These are phyloP conservation scores for Rhagium mordax DNA, from an alignment of 2,888 invertebrate genomes.

Conservation along the genomic window DNA sequence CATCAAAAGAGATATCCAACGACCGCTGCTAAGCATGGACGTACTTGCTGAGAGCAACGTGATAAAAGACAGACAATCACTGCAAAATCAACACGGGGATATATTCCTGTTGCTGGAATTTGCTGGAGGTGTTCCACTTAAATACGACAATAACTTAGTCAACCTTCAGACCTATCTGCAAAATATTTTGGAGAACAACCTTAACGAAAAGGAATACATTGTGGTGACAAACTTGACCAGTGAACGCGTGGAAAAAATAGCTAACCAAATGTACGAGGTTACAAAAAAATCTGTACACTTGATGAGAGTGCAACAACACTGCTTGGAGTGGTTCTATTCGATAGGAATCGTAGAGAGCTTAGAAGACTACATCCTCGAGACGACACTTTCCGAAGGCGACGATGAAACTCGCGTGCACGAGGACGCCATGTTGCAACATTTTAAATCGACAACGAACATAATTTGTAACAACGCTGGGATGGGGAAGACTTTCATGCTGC, in stretches of 20 bases:
- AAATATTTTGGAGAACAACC: background rate
- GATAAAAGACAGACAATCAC: background rate
- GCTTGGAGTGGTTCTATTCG: constrained; percentile 23
- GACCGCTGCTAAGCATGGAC: background rate
- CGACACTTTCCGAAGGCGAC: background rate
- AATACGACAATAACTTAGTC: background rate
- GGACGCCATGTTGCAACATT: background rate
- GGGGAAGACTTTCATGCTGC: constrained; percentile 30
- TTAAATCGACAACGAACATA: constrained; percentile 3
- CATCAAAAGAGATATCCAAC: constrained; percentile 15
- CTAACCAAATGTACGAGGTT: background rate
- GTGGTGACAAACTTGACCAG: background rate
- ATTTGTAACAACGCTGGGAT: constrained; percentile 32
- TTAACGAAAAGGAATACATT: constrained; percentile 11
- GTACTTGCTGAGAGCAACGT: constrained; percentile 18
- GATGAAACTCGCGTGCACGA: constrained; percentile 8
- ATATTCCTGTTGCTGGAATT: constrained; percentile 21
- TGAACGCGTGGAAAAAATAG: background rate
- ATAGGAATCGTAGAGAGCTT: constrained; percentile 21
- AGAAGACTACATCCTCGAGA: background rate
- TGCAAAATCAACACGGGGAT: constrained; percentile 3
- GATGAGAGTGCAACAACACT: background rate
- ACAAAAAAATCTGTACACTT: background rate
- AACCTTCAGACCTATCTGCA: background rate
- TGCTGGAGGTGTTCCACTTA: background rate